These are phyloP conservation scores for Eupeodes latifasciatus DNA, from an alignment of 2,888 invertebrate genomes.

Conservation along the genomic window DNA sequence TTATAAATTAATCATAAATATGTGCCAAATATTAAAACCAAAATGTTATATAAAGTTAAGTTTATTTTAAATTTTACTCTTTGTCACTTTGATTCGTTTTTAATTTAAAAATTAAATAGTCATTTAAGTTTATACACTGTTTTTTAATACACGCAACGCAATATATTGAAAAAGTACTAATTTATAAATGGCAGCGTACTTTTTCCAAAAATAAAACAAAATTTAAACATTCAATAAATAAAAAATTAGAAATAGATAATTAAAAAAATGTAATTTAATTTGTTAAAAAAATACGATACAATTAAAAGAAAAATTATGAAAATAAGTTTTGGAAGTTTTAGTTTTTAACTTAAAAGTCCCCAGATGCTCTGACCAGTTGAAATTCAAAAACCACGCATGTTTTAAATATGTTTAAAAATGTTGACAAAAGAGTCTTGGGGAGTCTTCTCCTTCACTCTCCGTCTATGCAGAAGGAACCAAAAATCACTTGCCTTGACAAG, in stretches of 20 bases:
- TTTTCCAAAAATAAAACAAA: slow-evolving; percentile 22
- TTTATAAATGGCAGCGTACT: slow-evolving; percentile 53
- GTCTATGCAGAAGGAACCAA: too few species aligned
- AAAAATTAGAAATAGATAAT: slow-evolving; percentile 21
- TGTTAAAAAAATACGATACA: slow-evolving; percentile 34
- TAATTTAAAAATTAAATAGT: slow-evolving; percentile 18
- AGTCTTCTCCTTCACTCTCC: too few species aligned
- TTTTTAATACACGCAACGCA: slow-evolving; percentile 53
- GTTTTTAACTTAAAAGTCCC: not conserved
- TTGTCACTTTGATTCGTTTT: slow-evolving; percentile 25
- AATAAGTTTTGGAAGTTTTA: not conserved
- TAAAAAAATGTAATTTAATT: slow-evolving; percentile 30
- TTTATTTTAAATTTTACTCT: slow-evolving; percentile 19
- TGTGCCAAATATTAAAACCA: slow-evolving; percentile 68
- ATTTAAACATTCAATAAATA: slow-evolving; percentile 35
- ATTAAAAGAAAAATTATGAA: slow-evolving; percentile 17
- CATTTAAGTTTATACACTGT: slow-evolving; percentile 48
- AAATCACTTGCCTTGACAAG: too few species aligned
- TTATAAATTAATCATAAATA: slow-evolving; percentile 40
- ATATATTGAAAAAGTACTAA: slow-evolving; percentile 27
- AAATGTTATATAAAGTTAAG: slow-evolving; percentile 50
- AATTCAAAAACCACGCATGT: too few species aligned
- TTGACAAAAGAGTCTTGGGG: too few species aligned
- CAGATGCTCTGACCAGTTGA: too few species aligned
- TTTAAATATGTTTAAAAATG: too few species aligned